phyloP scores from a whole-genome alignment of 2,797 vertebrate genomes.

The Lacerta bilineata region DNA sequence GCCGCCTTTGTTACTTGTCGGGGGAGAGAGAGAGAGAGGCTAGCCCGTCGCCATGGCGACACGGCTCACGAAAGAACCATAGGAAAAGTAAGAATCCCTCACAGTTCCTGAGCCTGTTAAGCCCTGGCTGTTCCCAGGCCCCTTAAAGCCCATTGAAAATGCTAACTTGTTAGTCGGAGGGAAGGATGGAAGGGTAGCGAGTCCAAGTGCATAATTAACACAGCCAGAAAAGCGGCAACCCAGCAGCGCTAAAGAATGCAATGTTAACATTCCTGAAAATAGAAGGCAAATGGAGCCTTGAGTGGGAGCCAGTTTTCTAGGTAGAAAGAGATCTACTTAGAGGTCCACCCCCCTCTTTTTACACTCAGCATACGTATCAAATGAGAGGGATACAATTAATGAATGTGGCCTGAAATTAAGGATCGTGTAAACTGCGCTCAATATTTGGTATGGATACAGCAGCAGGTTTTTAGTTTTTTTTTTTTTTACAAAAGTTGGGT shows the following conservation, averaged over 20 bases:
- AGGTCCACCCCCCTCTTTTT: background rate
- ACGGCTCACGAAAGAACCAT: slow-evolving; percentile 57
- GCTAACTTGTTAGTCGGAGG: slow-evolving; percentile 42
- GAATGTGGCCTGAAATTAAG: background rate
- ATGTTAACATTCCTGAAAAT: slow-evolving; percentile 43
- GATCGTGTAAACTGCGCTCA: background rate
- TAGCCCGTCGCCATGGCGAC: slow-evolving; percentile 71
- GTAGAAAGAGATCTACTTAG: slow-evolving; percentile 13
- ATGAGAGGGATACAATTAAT: background rate
- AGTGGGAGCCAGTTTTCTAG: slow-evolving; percentile 22
- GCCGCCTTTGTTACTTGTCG: slow-evolving; percentile 67
- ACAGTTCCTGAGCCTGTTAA: slow-evolving; percentile 10
- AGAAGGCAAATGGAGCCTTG: slow-evolving; percentile 34
- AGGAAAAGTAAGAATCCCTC: slow-evolving; percentile 52
- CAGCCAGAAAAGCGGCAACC: slow-evolving; percentile 45
- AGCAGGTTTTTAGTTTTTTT: no score
- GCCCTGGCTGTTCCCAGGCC: slow-evolving; percentile 43
- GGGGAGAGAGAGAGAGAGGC: slow-evolving; percentile 37
- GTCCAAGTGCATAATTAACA: slow-evolving; percentile 38
- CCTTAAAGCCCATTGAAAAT: slow-evolving; percentile 60
- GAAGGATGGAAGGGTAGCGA: background rate
- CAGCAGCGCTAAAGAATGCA: slow-evolving; percentile 25
- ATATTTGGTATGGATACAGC: slow-evolving; percentile 27
- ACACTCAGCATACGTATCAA: background rate
- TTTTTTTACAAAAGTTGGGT: background rate